Conservation (phyloP, 1,140 invertebrate genomes). For the Magallana ariakensis region DNA sequence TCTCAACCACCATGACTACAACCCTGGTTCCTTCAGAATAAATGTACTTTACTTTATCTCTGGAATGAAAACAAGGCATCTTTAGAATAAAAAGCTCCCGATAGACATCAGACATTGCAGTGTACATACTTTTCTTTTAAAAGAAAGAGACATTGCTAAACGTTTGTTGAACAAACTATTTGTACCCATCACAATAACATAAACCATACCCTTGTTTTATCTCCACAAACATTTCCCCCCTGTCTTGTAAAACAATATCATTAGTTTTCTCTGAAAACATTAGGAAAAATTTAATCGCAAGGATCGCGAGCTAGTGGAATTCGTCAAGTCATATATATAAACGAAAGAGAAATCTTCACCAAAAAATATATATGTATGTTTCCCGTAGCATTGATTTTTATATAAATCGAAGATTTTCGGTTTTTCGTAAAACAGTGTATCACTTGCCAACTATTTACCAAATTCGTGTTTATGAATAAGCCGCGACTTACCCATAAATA, state of each 20-base stretch:
- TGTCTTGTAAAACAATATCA: background rate
- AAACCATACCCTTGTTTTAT: background rate
- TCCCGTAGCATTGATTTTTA: too few relatives aligned
- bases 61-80: background rate
- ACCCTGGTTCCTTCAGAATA: too few relatives aligned
- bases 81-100: background rate
- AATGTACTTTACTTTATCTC: background rate
- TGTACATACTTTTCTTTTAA: too few relatives aligned
- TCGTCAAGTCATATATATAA: too few relatives aligned
- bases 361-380: too few relatives aligned
- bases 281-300: background rate
- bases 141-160: too few relatives aligned
- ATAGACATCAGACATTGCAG: background rate
- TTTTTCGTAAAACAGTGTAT: too few relatives aligned
- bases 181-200: background rate
- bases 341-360: too few relatives aligned
- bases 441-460: background rate
- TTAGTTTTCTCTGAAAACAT: background rate
- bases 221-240: background rate
- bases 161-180: background rate
- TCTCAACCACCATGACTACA: too few relatives aligned
- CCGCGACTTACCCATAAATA: background rate
- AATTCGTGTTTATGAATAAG: constrained; percentile 34
- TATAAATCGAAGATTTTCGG: too few relatives aligned
- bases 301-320: background rate